These are phyloP conservation scores for Patella pellucida DNA, from an alignment of 2,888 invertebrate genomes.

Conservation along the genomic window DNA sequence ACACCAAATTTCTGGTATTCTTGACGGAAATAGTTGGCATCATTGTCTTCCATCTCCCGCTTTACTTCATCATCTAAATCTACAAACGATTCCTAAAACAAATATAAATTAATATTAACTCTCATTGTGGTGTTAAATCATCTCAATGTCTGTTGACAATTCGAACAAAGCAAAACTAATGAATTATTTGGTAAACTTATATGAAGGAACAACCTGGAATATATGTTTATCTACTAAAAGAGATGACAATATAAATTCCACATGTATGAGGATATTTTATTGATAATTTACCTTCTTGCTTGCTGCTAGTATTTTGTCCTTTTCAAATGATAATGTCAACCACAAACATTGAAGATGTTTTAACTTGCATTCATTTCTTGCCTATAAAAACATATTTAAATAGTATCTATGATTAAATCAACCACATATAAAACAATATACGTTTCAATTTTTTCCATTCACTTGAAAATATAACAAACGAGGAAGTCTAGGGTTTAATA, in stretches of 20 bases:
- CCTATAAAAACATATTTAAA: slow-evolving; percentile 32
- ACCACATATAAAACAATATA: background rate
- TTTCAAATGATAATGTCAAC: slow-evolving; percentile 47
- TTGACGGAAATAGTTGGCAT: slow-evolving; percentile 16
- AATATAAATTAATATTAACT: background rate
- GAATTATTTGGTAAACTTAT: background rate
- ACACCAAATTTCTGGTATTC: slow-evolving; percentile 22
- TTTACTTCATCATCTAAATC: slow-evolving; percentile 23
- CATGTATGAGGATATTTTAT: no score
- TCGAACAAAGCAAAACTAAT: background rate
- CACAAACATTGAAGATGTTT: slow-evolving; percentile 53
- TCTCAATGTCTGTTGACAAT: background rate
- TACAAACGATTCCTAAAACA: slow-evolving; percentile 32
- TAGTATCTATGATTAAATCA: background rate
- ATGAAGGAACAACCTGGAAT: background rate
- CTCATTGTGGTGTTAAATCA: background rate
- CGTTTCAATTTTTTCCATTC: no score
- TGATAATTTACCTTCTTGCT: slow-evolving; percentile 39
- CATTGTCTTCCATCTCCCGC: slow-evolving; percentile 16
- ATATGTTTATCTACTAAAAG: background rate
- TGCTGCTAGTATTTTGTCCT: slow-evolving; percentile 40
- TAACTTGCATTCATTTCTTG: slow-evolving; percentile 40
- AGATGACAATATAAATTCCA: no score
- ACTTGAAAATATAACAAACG: no score
- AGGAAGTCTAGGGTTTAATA: no score